Base-by-base conservation (phyloP, 2,888 invertebrate genomes). In the Coleophora flavipennella region DNA sequence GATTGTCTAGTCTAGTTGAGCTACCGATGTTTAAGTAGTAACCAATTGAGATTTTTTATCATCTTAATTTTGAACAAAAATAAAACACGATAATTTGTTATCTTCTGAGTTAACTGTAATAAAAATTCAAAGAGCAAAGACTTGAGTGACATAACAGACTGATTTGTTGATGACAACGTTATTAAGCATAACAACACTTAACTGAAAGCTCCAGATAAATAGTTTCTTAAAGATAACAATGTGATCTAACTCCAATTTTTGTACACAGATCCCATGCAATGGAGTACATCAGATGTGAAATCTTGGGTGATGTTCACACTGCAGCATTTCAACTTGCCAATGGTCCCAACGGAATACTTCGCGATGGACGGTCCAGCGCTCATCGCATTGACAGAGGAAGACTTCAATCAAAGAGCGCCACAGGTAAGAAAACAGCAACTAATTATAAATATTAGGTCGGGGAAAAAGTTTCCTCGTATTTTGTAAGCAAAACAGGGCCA, bases 231-330 rank as follows among this genome's bases (percentile, higher is more conserved):
- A n/a, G 20, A 4, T 4, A 20, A 20, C 20, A 6, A 20, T 6
- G 3, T 20, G 20, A 20, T 6, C 20, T 4, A 20, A 20, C 6
- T 20, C 20, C n/a, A n/a, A n/a, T n/a, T 11, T 10, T 41, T 39
- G 43, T 81, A 81, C 20, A 7, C 80, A 97, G 97, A 97, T 88
- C 96, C 97, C 48, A 88, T 90, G 65, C 89, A 90, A 57, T 97
- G 97, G 97, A 92, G 90, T 55, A 84, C 89, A 11, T 88, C 90
- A 43, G 93, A 97, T 67, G 96, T 95, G 35, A 91, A 92, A 50
- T 89, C 93, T 13, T 97, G 97, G 97, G 88, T 96, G 44, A 89
- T 92, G 68, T 95, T 93, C 90, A 95, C 94, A 55, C 87, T 92
- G 44, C 88, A 91, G 59, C 94, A 95, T 69, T 92, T 92, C 71